Base-by-base conservation (phyloP, 2,113 vertebrate genomes). In the Serinus canaria region DNA sequence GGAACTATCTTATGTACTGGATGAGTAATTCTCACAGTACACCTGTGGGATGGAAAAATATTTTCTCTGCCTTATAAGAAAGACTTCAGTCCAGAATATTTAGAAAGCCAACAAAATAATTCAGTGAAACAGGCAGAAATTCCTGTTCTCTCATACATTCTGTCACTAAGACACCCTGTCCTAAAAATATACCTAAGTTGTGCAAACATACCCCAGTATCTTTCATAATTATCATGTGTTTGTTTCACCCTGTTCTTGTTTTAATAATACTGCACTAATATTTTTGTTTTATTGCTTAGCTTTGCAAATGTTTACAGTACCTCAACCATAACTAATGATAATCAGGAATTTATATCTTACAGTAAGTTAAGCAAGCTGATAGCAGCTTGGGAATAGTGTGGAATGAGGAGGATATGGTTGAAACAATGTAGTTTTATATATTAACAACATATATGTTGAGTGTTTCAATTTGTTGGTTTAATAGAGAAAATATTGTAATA, bases 171-270 rank as follows among this genome's bases (percentile, higher is more conserved):
- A 67, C 37, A 82, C 44, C 0, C 0, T 6, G 15, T 77, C 75
- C 82, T 91, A 87, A 93, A 90, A 96, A 90, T 83, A 90, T 14
- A 55, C 55, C 19, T 9, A 62, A 69, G 39, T 39, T 90, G 72
- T 90, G 72, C 55, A 93, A 92, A 89, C 56, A 62, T 62, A 47
- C 13, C 22, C 35, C 28, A 41, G 46, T 87, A 70, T 94, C 77
- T 86, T 86, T 90, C 73, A 67, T 81, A 63, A 74, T 91, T 89
- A 73, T 80, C 66, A 13, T 46, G 33, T 69, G 47, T 86, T 94
- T 88, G 16, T 91, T 95, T 92, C 90, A 85, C 27, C 10, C 66
- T 17, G 22, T 92, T 87, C 87, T 89, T 78, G 43, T 79, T 93
- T 90, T 89, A 91, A 58, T 85, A 82, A 56, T 37, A 91, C n/a